Percentiles rank a stretch among this genome's conserved stretches.
phyloP scores from a whole-genome alignment of 2,113 vertebrate species.

The Hyperopisus bebe region DNA sequence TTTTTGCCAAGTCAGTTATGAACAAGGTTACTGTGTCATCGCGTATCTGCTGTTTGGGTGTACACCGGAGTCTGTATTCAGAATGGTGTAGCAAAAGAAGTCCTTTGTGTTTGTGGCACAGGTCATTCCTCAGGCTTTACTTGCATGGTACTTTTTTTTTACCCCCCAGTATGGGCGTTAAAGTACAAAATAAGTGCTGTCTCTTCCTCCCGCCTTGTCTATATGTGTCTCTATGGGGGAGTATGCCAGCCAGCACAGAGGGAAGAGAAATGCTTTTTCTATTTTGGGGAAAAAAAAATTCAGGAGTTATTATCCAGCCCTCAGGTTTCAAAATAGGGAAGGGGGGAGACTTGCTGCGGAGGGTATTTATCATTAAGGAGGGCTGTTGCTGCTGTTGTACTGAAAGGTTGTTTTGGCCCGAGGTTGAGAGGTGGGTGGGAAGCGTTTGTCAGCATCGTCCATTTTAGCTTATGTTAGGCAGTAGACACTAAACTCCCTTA shows the following conservation, averaged over 20 bases:
- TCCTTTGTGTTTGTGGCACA: background rate
- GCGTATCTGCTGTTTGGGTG: background rate
- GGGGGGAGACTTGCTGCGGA: background rate
- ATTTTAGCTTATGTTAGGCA: background rate
- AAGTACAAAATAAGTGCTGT: background rate
- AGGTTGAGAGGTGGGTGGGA: background rate
- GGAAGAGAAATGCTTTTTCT: constrained; percentile 4
- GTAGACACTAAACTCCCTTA: background rate
- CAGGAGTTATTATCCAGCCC: background rate
- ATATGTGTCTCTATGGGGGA: constrained; percentile 10
- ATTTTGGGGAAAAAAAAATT: constrained; percentile 1
- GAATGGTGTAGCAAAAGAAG: background rate
- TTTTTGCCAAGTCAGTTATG: background rate
- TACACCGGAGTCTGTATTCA: background rate
- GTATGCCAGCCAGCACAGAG: background rate
- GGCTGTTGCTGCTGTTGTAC: background rate
- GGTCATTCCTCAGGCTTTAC: background rate
- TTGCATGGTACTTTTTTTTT: background rate
- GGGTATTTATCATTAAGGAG: background rate
- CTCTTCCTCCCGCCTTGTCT: background rate
- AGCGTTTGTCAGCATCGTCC: background rate
- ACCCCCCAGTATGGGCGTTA: background rate
- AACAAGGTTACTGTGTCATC: background rate
- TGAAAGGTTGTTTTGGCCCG: background rate
- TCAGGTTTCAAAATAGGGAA: background rate